Evolutionary conservation across 2,888 invertebrate genomes (phyloP).

Genomic region (Achlya flavicornis): DNA sequence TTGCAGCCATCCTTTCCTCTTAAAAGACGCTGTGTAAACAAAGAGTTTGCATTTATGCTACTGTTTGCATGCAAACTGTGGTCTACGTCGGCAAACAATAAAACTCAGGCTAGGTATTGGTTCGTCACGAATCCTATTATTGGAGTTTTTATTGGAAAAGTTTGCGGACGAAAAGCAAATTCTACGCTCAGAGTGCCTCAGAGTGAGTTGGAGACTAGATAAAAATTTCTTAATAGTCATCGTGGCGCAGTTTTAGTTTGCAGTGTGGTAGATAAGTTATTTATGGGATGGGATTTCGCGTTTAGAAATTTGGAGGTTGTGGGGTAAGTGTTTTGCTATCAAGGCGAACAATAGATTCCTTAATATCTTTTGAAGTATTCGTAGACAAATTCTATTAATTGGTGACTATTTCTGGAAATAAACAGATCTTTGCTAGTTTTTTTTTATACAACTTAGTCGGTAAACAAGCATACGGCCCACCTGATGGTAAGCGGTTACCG

Average conservation of each 20-base stretch:
- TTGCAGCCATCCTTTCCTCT: no score
- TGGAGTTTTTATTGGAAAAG: slow-evolving; percentile 65
- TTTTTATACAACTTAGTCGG: no score
- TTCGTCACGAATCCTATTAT: slow-evolving; percentile 46
- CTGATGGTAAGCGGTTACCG: no score
- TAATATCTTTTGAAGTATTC: no score
- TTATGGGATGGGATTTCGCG: neutral
- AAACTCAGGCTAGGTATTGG: slow-evolving; percentile 23
- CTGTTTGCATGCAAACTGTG: neutral
- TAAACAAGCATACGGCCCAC: no score
- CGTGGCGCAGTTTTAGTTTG: neutral
- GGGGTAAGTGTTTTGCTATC: no score
- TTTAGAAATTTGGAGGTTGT: no score
- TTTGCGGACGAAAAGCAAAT: slow-evolving; percentile 36
- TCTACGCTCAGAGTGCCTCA: slow-evolving; percentile 31
- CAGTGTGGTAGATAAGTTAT: neutral
- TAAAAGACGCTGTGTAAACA: no score
- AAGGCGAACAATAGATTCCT: no score
- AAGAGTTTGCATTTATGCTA: neutral
- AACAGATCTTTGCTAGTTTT: no score
- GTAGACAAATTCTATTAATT: no score
- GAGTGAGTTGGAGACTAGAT: slow-evolving; percentile 10
- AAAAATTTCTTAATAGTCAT: slow-evolving; percentile 12
- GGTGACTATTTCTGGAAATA: no score
- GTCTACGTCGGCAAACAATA: neutral